Evolutionary conservation across 2,888 invertebrate genomes (phyloP), one percentile per base, ranked within the genome.

Genomic region (Sinohyriopsis cumingii): DNA sequence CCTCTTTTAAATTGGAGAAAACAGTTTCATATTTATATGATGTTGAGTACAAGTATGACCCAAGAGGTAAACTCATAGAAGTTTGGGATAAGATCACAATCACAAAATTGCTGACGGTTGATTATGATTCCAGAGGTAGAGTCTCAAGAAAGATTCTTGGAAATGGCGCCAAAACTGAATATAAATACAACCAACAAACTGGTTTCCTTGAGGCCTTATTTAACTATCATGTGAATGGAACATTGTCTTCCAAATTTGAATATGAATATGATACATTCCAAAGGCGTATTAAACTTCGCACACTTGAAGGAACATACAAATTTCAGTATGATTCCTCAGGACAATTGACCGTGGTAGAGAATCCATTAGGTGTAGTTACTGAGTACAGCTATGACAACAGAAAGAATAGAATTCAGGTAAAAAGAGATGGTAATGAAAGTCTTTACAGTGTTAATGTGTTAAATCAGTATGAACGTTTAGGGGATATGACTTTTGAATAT

Each of bases 321-420:
- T 73, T 70, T 33, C 68, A 63, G 3, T 73, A 73, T 28, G 73
- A 73, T 57, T 20, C 63, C 3, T 55, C 70, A 22, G 73, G 73
- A 53, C 73, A 73, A 63, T 54, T 73, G 22, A 63, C 65, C 3
- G 54, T 56, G 9, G 60, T 73, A 22, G 63, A 59, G 25, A 53
- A 60, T 59, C 73, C 73, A 59, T 25, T 55, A 28, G 66, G 66
- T 7, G 54, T 63, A 25, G 22, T 66, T 9, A 70, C 70, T 1
- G 18, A 59, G 20, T 70, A 70, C 55, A 53, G 25, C 12, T 70
- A 70, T 25, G 70, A 70, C 24, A 59, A 59, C 12, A 63, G 62
- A 12, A 70, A 70, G 54, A 70, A 70, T 59, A 55, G 70, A 28
- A 63, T 62, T 55, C 28, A 53, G 15, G 59, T 70, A 19, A 60